Percentiles rank a stretch among this genome's conserved stretches.
phyloP scores from a whole-genome alignment of 2,888 invertebrate species.

The Chrysomela aeneicollis region DNA sequence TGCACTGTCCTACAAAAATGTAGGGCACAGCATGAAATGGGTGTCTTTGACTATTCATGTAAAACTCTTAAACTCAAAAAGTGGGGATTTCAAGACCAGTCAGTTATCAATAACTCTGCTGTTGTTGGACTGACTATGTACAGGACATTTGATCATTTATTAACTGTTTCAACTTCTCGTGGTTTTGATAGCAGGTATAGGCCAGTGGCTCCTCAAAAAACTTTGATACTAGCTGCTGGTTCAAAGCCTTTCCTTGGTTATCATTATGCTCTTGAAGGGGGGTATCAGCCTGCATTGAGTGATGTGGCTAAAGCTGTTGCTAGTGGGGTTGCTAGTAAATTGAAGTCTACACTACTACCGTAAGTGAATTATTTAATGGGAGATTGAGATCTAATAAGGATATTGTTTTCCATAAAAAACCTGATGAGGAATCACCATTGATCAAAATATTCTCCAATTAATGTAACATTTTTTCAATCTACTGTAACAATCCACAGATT shows the following conservation, averaged over 20 bases:
- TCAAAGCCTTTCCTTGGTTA: slow-evolving; percentile 86
- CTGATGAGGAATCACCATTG: no score
- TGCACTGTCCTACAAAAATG: slow-evolving; percentile 82
- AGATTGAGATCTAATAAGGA: no score
- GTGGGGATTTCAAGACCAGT: slow-evolving; percentile 84
- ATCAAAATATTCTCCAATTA: no score
- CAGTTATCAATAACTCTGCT: slow-evolving; percentile 78
- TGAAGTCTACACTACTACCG: slow-evolving; percentile 81
- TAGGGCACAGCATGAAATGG: slow-evolving; percentile 81
- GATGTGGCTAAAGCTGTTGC: slow-evolving; percentile 90
- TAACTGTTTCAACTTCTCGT: slow-evolving; percentile 79
- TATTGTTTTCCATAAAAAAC: no score
- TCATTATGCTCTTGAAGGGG: slow-evolving; percentile 90
- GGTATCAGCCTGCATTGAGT: slow-evolving; percentile 79
- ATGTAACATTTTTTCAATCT: no score
- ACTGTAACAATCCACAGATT: no score
- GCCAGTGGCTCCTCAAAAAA: slow-evolving; percentile 78
- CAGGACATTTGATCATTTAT: slow-evolving; percentile 86
- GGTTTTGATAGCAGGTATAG: slow-evolving; percentile 77
- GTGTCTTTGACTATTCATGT: slow-evolving; percentile 6
- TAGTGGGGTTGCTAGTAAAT: slow-evolving; percentile 71
- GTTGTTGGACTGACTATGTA: slow-evolving; percentile 76
- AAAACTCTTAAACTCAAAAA: slow-evolving; percentile 72
- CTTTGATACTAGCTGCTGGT: slow-evolving; percentile 80
- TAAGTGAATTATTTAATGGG: slow-evolving; percentile 62